These are phyloP conservation scores for Diplodus puntazzo DNA, from an alignment of 2,797 vertebrate species.

Conservation along the genomic window DNA sequence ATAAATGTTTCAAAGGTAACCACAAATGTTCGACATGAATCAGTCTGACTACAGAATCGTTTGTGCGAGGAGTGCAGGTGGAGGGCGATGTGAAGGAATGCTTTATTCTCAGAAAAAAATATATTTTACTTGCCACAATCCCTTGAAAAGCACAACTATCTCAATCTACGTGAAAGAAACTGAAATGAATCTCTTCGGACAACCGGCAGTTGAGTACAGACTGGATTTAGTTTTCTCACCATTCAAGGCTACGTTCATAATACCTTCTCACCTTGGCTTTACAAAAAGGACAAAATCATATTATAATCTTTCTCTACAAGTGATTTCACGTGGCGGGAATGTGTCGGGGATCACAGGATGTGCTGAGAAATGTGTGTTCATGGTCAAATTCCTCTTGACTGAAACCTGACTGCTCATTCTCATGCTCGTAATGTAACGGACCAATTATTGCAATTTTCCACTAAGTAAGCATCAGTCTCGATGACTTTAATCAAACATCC, in stretches of 20 bases:
- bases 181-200: background rate
- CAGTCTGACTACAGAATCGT: background rate
- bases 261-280: conserved; percentile 32
- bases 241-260: conserved; percentile 41
- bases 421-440: conserved; percentile 4
- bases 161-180: conserved; percentile 10
- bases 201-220: conserved; percentile 1
- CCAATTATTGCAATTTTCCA: conserved; percentile 25
- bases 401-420: conserved; percentile 42
- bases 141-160: background rate
- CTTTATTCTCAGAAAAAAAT: background rate
- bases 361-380: conserved; percentile 20
- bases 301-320: conserved; percentile 22
- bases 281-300: conserved; percentile 28
- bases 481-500: conserved; percentile 30
- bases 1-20: background rate
- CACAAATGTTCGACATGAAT: background rate
- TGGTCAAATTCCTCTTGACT: conserved; percentile 36
- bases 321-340: conserved; percentile 33
- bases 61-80: background rate
- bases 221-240: conserved; percentile 29
- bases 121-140: background rate
- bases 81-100: background rate
- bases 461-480: conserved; percentile 44
- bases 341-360: conserved; percentile 34